These are phyloP conservation scores for Patagioenas fasciata DNA, from an alignment of 2,113 vertebrate species.

Conservation along the genomic window DNA sequence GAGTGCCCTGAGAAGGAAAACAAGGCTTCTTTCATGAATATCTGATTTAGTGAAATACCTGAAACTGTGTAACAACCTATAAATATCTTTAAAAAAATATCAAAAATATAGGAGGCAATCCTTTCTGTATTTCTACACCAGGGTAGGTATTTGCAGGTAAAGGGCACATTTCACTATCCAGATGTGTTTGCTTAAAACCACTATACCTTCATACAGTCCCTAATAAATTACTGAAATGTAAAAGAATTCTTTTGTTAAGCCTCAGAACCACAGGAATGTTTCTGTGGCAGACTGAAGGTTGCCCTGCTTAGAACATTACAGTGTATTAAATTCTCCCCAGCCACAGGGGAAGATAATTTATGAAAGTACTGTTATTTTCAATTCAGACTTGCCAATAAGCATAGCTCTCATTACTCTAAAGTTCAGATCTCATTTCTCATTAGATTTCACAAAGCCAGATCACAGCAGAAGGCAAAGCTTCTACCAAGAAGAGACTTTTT, in stretches of 20 bases:
- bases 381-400: not conserved
- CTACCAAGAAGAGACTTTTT: not conserved
- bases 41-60: not conserved
- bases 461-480: not conserved
- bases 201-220: not conserved
- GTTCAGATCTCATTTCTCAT: not conserved
- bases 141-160: not conserved
- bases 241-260: not conserved
- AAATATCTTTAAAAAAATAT: not conserved
- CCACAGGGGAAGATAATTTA: not conserved
- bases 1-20: not conserved
- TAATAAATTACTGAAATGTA: not conserved
- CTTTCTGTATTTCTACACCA: not conserved
- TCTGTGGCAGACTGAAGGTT: not conserved
- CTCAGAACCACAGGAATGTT: not conserved
- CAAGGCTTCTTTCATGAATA: not conserved
- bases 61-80: not conserved
- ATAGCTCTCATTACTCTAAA: not conserved
- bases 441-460: not conserved
- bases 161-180: not conserved
- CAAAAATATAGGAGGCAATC: not conserved
- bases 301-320: not conserved
- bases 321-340: not conserved
- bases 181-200: not conserved
- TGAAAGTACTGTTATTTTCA: not conserved